Base-by-base conservation (phyloP, 2,113 vertebrate genomes). In the Astur gentilis region DNA sequence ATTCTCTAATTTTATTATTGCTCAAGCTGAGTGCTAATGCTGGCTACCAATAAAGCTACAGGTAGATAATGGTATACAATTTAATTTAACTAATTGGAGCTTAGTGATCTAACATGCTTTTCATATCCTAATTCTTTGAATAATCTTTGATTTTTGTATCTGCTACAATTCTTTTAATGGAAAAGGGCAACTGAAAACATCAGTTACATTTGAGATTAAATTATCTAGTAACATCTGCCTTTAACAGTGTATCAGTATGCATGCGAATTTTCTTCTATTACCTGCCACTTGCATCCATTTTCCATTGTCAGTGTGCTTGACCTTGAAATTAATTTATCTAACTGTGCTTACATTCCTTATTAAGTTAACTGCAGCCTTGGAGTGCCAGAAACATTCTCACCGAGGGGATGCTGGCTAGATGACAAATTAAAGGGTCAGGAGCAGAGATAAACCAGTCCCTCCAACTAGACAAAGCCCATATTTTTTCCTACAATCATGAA, bases 51-150 rank as follows among this genome's bases (percentile, higher is more conserved):
- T 98, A 98, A 98, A 98, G 98, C 98, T 98, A 98, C 98, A 97
- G 98, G 98, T 96, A 98, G 98, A 98, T 99, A 99, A 99, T 98
- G 98, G 98, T 98, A 98, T 97, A 98, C 98, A 99, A 99, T 99
- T 99, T 98, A 98, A 99, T 99, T 99, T 99, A 98, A 98, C 98
- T 99, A 99, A 99, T 99, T 99, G 98, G 98, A 98, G 98, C 98
- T 98, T 98, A 98, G 98, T 98, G 98, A 98, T 98, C 98, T 99
- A 99, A 99, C 98, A 96, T 98, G 98, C 98, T 99, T 99, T 99
- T 99, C 98, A 98, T 99, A 99, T 98, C 98, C 98, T 99, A 99
- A 99, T 99, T 99, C 98, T 98, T 98, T 89, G 98, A 99, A 99
- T 99, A 99, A 98, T 99, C 99, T 99, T 98, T 97, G 98, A 98